Evolutionary conservation across 2,113 vertebrate genomes (phyloP).

Genomic region (Neoarius graeffei): DNA sequence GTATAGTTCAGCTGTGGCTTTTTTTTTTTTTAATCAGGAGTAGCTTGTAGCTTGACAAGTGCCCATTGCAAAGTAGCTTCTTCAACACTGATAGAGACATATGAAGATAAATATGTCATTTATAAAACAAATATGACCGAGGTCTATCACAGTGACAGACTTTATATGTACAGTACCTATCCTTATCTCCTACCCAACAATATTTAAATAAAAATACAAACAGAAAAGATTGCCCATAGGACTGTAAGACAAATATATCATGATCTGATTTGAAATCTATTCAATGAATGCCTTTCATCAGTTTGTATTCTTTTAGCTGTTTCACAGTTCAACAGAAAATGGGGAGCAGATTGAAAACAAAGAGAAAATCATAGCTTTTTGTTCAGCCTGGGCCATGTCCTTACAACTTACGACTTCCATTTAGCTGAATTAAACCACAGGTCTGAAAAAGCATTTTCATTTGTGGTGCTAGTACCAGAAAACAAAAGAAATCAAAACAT

Average conservation of each 20-base stretch:
- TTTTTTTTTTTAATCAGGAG: neutral
- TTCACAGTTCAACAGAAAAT: neutral
- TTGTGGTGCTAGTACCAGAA: constrained; percentile 37
- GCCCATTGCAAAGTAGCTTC: neutral
- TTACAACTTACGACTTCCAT: constrained; percentile 43
- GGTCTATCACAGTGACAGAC: neutral
- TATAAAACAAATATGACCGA: neutral
- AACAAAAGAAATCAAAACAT: constrained; percentile 56
- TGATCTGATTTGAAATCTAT: neutral
- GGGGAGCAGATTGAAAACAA: constrained; percentile 7
- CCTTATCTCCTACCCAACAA: neutral
- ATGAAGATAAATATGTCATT: neutral
- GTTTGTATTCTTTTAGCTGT: constrained; percentile 21
- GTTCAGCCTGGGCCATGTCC: constrained; percentile 35
- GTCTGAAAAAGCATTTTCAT: constrained; percentile 38
- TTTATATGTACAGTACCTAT: neutral
- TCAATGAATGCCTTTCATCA: constrained; percentile 32
- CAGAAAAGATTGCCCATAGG: neutral
- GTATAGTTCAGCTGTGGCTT: neutral
- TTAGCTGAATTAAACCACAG: constrained; percentile 40
- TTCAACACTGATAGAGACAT: neutral
- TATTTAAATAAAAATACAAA: neutral
- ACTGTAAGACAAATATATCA: neutral
- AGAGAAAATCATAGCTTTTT: constrained; percentile 48
- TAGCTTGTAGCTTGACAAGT: neutral